Percentiles rank a stretch among this genome's conserved stretches.
Conservation (phyloP, 2,113 vertebrate genomes). For the Microtus oregoni region DNA sequence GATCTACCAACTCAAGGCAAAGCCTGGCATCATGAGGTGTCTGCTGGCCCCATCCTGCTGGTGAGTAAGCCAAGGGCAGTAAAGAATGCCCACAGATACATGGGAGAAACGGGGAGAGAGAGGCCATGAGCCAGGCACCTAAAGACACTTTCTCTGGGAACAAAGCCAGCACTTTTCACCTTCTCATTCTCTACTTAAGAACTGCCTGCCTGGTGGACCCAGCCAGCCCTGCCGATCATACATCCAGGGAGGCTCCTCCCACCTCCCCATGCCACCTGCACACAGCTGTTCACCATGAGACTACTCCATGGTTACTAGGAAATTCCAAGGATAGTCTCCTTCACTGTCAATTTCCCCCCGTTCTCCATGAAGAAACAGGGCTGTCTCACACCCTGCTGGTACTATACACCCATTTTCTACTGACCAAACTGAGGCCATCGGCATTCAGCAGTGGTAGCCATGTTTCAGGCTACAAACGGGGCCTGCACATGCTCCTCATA, state of each 20-base stretch:
- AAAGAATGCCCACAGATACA: neutral
- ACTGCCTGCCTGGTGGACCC: neutral
- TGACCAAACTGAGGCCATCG: neutral
- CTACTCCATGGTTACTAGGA: accelerated
- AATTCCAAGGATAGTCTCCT: neutral
- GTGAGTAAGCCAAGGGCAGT: no score
- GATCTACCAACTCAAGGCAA: accelerated
- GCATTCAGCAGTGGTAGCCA: neutral
- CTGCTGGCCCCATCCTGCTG: accelerated
- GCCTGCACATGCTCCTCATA: neutral
- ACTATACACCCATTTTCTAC: neutral
- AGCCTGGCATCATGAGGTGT: accelerated
- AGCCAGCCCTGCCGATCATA: neutral
- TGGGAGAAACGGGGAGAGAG: no score
- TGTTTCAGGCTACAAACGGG: neutral
- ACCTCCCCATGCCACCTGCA: neutral
- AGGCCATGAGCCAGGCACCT: neutral
- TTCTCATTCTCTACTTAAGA: neutral
- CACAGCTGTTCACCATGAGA: accelerated
- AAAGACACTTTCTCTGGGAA: neutral
- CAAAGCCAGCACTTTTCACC: neutral
- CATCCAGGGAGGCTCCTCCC: no score
- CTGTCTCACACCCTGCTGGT: neutral
- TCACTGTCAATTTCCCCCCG: accelerated
- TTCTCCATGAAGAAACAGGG: neutral